A percentile compares a stretch with the other conserved stretches of the same genome.
These are phyloP conservation scores for Spisula solida DNA, from an alignment of 2,888 invertebrate genomes.

Conservation along the genomic window DNA sequence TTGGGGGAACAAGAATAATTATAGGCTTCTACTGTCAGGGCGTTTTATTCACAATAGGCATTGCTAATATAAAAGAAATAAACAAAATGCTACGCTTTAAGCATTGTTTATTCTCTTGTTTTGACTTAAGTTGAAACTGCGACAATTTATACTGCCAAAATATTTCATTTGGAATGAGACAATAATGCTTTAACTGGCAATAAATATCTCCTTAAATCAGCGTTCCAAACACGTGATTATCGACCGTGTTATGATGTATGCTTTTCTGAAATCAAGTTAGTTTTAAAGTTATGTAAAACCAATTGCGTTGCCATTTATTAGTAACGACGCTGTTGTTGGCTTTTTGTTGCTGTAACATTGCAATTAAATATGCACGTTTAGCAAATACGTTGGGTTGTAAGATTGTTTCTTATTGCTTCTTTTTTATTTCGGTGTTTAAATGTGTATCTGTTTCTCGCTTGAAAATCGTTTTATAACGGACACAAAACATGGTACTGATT, in stretches of 20 bases:
- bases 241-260: not conserved
- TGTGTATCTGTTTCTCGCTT: not conserved
- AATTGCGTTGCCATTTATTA: not conserved
- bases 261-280: not conserved
- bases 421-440: not conserved
- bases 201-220: constrained; percentile 44
- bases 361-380: constrained; percentile 3
- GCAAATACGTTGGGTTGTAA: not conserved
- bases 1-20: constrained; percentile 35
- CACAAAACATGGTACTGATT: not conserved
- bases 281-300: not conserved
- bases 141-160: constrained; percentile 54
- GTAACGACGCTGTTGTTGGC: not conserved
- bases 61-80: constrained; percentile 54
- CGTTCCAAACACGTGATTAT: constrained; percentile 5
- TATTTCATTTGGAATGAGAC: constrained; percentile 53
- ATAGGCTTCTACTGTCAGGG: constrained; percentile 32
- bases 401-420: not conserved
- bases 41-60: constrained; percentile 53
- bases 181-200: constrained; percentile 30
- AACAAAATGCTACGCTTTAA: constrained; percentile 46
- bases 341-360: not conserved
- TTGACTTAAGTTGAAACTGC: constrained; percentile 43
- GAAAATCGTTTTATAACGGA: constrained; percentile 2
- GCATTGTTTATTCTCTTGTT: constrained; percentile 61